Conservation (phyloP, 2,797 vertebrate genomes). For the Hypotaenidia philippensis region DNA sequence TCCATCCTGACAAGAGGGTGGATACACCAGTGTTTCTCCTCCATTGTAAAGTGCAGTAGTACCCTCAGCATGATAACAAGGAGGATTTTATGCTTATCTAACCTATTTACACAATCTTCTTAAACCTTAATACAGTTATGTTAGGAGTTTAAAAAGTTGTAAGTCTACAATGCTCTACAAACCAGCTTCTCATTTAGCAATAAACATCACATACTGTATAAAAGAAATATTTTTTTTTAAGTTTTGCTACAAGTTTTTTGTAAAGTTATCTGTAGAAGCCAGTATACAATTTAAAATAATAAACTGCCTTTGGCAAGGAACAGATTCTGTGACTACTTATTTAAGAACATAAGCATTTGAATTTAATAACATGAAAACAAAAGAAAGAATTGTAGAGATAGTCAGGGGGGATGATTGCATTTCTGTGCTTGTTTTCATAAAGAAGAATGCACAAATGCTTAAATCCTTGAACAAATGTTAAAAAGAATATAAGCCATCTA, state of each 20-base stretch:
- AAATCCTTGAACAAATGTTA: neutral
- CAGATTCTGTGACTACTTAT: neutral
- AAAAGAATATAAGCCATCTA: neutral
- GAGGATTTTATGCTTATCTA: neutral
- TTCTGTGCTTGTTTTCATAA: neutral
- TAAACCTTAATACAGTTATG: neutral
- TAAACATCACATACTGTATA: neutral
- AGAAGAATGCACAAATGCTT: neutral
- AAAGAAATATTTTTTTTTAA: neutral
- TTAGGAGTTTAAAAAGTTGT: neutral
- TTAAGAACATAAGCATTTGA: neutral
- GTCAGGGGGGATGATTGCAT: neutral
- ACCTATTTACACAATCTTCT: neutral
- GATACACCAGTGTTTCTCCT: neutral
- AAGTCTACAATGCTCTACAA: neutral
- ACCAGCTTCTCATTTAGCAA: neutral
- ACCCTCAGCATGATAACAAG: neutral
- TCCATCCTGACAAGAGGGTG: neutral
- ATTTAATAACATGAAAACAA: neutral
- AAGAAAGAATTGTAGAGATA: neutral
- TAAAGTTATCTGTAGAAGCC: neutral
- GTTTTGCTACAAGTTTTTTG: neutral
- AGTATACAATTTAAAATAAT: neutral
- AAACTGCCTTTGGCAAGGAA: neutral
- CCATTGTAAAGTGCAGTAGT: rapidly evolving